These are phyloP conservation scores for Brenthis daphne DNA, from an alignment of 2,888 invertebrate genomes.

Conservation along the genomic window DNA sequence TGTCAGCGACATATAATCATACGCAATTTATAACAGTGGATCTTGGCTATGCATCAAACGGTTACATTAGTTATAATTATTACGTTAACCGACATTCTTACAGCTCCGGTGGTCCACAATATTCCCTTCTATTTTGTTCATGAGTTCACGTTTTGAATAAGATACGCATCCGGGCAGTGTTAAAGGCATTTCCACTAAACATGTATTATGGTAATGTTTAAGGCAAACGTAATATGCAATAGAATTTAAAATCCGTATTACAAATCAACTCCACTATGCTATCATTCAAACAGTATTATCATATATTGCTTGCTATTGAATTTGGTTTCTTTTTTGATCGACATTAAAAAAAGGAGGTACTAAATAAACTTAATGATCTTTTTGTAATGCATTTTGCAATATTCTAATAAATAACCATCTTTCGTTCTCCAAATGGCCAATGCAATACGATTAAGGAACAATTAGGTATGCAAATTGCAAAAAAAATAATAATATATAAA, in stretches of 20 bases:
- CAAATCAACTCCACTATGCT: slow-evolving; percentile 42
- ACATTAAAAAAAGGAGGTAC: slow-evolving; percentile 21
- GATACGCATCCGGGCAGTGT: slow-evolving; percentile 39
- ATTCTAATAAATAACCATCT: no score
- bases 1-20: slow-evolving; percentile 66
- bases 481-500: no score
- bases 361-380: no score
- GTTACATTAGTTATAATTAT: slow-evolving; percentile 43
- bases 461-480: no score
- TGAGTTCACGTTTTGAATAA: slow-evolving; percentile 40
- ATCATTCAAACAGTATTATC: slow-evolving; percentile 43
- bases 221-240: slow-evolving; percentile 42
- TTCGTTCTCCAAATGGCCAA: no score
- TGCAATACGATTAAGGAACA: no score
- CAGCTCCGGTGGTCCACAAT: slow-evolving; percentile 45
- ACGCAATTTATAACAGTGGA: slow-evolving; percentile 45
- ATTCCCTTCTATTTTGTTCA: slow-evolving; percentile 37
- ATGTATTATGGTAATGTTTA: slow-evolving; percentile 45
- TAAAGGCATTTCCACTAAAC: slow-evolving; percentile 44
- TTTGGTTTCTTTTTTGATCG: slow-evolving; percentile 35
- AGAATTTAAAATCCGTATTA: slow-evolving; percentile 45
- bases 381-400: no score
- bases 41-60: slow-evolving; percentile 25
- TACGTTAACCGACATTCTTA: slow-evolving; percentile 31
- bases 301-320: slow-evolving; percentile 32